phyloP scores from a whole-genome alignment of 2,888 invertebrate genomes.

The Cerastoderma edule region DNA sequence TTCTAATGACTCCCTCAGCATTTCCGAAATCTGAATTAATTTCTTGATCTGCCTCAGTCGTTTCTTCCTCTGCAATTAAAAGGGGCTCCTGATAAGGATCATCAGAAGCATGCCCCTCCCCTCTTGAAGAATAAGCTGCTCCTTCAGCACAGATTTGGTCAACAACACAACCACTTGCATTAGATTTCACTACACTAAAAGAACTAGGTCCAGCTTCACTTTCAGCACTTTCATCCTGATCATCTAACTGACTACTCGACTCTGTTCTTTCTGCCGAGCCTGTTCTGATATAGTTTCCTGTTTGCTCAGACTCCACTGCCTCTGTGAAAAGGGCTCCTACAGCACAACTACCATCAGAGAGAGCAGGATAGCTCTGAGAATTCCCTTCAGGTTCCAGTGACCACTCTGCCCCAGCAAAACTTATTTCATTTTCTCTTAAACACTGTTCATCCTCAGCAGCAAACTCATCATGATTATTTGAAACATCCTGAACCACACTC shows the following conservation, averaged over 20 bases:
- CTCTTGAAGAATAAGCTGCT: neutral
- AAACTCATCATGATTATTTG: slow-evolving; percentile 18
- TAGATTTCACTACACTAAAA: slow-evolving; percentile 16
- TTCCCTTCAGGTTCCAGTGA: slow-evolving; percentile 49
- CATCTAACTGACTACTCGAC: slow-evolving; percentile 34
- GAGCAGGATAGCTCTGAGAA: slow-evolving; percentile 10
- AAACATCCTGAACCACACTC: neutral
- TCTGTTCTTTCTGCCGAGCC: slow-evolving; percentile 26
- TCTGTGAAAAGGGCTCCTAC: neutral
- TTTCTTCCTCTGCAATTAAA: slow-evolving; percentile 28
- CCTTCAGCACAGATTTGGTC: slow-evolving; percentile 11
- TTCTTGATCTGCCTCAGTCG: slow-evolving; percentile 52
- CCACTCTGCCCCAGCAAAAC: slow-evolving; percentile 41
- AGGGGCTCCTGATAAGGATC: neutral
- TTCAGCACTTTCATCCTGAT: slow-evolving; percentile 12
- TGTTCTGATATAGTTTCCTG: neutral
- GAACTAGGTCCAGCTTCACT: neutral
- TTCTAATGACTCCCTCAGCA: neutral
- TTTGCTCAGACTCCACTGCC: slow-evolving; percentile 15
- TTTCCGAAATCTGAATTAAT: neutral
- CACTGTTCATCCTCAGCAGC: slow-evolving; percentile 61
- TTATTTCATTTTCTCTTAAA: slow-evolving; percentile 11
- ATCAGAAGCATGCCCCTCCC: neutral
- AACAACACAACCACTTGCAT: slow-evolving; percentile 14
- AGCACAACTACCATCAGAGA: neutral